Base-by-base conservation (phyloP, 1,140 invertebrate species). In the Eubasilissa regina region DNA sequence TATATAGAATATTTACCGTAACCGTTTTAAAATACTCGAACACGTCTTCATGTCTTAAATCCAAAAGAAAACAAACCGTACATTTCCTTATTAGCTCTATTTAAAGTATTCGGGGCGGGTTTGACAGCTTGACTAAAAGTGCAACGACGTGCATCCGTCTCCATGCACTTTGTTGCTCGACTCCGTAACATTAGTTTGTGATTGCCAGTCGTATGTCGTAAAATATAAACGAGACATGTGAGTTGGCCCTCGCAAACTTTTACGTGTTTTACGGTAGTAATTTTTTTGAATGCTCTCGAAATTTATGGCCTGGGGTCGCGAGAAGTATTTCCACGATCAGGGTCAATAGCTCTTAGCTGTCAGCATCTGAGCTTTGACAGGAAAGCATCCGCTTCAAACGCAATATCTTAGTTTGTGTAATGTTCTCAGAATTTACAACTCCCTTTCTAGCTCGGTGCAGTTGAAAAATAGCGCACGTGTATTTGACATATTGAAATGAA, bases 151-250 rank as follows among this genome's bases (percentile, higher is more conserved):
- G 47, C 47, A 76, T 53, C 73, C 43, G 47, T 76, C 35, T 60
- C 17, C 35, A 19, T 66, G 55, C 72, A 51, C 68, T 77, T 68
- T 62, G 75, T 77, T 25, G 35, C 19, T 21, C 6, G 1, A 19
- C 68, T 17, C 44, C 56, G 44, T 75, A 19, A 75, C 78, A 64
- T 80, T 77, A 74, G 77, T 80, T 80, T 77, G 70, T 73, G 75
- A 80, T 80, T 72, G 73, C 73, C 79, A 73, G 75, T 45, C 56
- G 75, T 53, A 15, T 11, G 44, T 75, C 77, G 70, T 75, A 80
- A 80, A 80, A 68, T 51, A 64, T 44, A 56, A 64, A 15, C 73
- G 56, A 11, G 56, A 76, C 51, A 64, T 66, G 73, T 76, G 51
- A 55, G 48, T 25, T 17, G 55, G 15, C 47, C 48, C 62, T 70